A percentile compares a stretch with the other conserved stretches of the same genome.
phyloP scores from a whole-genome alignment of 2,113 vertebrate species.

The Pogonocichla stellata region DNA sequence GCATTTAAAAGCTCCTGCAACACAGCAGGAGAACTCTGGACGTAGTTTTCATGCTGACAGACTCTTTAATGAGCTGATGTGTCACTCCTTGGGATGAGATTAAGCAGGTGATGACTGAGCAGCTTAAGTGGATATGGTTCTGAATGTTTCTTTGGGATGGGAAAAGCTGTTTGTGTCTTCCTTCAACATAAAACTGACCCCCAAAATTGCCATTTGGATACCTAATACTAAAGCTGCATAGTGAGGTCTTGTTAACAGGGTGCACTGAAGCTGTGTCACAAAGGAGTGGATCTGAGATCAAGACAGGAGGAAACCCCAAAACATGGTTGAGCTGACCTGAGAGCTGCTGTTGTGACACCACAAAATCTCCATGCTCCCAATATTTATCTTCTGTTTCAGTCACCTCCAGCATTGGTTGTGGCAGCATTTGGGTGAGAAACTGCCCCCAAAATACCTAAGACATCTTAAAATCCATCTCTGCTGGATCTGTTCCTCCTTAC shows the following conservation, averaged over 20 bases:
- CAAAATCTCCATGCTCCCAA: background rate
- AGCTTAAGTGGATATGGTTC: background rate
- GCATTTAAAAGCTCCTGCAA: background rate
- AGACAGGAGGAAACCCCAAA: background rate
- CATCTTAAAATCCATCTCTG: background rate
- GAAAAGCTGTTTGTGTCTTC: background rate
- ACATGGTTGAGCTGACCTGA: background rate
- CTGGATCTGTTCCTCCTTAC: background rate
- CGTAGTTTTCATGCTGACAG: background rate
- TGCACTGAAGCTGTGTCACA: background rate
- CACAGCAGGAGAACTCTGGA: background rate
- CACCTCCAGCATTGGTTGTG: accelerated
- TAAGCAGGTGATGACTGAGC: background rate
- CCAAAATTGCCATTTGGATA: background rate
- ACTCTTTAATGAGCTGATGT: background rate
- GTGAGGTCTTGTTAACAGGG: background rate
- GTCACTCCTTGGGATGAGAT: background rate
- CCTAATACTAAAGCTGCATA: background rate
- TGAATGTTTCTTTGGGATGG: background rate
- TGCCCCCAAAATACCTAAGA: background rate
- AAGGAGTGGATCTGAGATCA: background rate
- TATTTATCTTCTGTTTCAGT: background rate
- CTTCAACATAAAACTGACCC: background rate
- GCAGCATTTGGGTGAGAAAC: background rate
- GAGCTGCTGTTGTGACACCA: background rate